Evolutionary conservation across 2,888 invertebrate species (phyloP), one percentile per base, ranked within the genome.

Genomic region (Chesias legatella): DNA sequence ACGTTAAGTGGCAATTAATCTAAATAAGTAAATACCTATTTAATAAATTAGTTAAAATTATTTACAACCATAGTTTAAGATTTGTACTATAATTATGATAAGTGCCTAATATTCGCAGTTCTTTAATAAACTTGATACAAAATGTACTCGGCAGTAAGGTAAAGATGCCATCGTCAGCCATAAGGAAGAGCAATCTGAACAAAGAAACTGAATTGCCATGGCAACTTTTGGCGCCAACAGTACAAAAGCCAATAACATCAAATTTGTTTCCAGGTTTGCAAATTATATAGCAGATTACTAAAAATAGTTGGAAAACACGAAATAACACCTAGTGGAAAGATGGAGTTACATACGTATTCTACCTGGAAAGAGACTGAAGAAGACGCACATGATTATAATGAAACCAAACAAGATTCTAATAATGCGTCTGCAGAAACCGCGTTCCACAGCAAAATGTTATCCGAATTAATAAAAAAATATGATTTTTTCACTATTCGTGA

Each of bases 361-460:
- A 47, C 30, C 3, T 28, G 61, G 56, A 27, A 59, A 63, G 42
- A 53, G 43, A 1, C 51, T 13, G 67, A 69, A 23, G 70, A 60
- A 48, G 79, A 76, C 36, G 78, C 79, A 28, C 76, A 85, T 60
- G 78, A 81, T 46, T 83, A 85, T 55, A 73, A 84, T 24, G 84
- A 85, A 64, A 81, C 82, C 43, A 66, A 65, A 36, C 60, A 69
- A 44, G 67, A 67, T 4, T 45, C 37, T 3, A 44, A 47, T 27
- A 31, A 48, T 10, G 58, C 56, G 33, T 28, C 24, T 9, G 22
- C 30, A 23, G 44, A 71, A 43, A 60, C 53, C 9, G 47, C 56
- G 17, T 63, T 63, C 22, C 49, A 57, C 21, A 43, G 60, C 1
- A 58, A 64, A 42, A 47, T 56, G 10, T 44, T 58, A 1, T 24